A percentile compares a stretch with the other conserved stretches of the same genome.
phyloP scores from a whole-genome alignment of 2,888 invertebrate species.

The Spatulosminthurus flaviceps region DNA sequence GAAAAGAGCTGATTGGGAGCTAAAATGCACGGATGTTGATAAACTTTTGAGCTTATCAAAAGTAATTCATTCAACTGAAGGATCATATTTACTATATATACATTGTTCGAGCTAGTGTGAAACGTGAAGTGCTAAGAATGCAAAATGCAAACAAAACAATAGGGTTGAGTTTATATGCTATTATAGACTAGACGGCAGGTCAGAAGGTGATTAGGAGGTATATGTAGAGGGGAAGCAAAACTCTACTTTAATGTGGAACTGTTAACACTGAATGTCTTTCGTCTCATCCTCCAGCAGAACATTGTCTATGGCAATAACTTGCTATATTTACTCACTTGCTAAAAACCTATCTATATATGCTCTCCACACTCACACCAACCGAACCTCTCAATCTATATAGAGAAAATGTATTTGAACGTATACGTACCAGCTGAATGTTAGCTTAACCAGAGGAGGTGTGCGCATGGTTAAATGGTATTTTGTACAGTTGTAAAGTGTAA shows the following conservation, averaged over 20 bases:
- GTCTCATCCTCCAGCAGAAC: too few species aligned
- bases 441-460: conserved; percentile 2
- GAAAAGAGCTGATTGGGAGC: neutral
- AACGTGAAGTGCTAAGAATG: neutral
- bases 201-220: conserved; percentile 10
- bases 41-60: conserved; percentile 24
- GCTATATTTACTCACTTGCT: too few species aligned
- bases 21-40: conserved; percentile 19
- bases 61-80: conserved; percentile 23
- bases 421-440: too few species aligned
- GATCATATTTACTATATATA: neutral
- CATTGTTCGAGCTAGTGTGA: conserved; percentile 6
- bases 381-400: too few species aligned
- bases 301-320: too few species aligned
- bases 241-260: too few species aligned
- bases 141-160: conserved; percentile 10
- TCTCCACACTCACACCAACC: too few species aligned
- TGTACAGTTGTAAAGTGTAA: neutral
- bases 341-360: too few species aligned
- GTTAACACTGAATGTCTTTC: too few species aligned
- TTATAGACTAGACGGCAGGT: conserved; percentile 18
- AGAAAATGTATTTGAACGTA: too few species aligned
- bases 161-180: neutral
- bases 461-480: neutral
- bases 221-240: too few species aligned